These are phyloP conservation scores for Scylla paramamosain DNA, from an alignment of 1,140 invertebrate genomes.

Conservation along the genomic window DNA sequence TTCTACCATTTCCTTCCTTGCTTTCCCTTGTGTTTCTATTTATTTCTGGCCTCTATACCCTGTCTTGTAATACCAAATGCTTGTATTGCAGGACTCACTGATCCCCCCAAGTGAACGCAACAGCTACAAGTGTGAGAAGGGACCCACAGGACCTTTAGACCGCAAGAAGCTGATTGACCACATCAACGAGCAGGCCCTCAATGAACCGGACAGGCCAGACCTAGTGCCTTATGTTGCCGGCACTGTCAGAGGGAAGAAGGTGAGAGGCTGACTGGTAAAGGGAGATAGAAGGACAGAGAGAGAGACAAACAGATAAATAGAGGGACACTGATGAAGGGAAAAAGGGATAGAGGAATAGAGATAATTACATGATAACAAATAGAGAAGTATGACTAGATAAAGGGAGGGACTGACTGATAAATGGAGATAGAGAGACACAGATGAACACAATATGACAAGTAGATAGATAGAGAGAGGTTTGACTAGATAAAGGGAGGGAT, in stretches of 20 bases:
- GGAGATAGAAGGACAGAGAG: neutral
- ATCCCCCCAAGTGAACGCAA: slow-evolving; percentile 97
- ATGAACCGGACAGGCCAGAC: slow-evolving; percentile 98
- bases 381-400: no score
- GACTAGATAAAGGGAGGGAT: no score
- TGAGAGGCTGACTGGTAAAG: slow-evolving; percentile 79
- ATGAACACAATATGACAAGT: no score
- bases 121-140: slow-evolving; percentile 97
- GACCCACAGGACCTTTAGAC: slow-evolving; percentile 96
- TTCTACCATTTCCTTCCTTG: no score
- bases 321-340: neutral
- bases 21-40: no score
- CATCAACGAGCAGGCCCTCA: slow-evolving; percentile 97
- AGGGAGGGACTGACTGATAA: no score
- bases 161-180: slow-evolving; percentile 98
- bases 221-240: slow-evolving; percentile 95
- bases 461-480: no score
- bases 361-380: no score
- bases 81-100: slow-evolving; percentile 90
- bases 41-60: no score
- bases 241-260: slow-evolving; percentile 93
- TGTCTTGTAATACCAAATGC: no score
- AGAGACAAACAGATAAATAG: no score
- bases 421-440: no score
- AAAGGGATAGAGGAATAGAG: neutral